phyloP scores from a whole-genome alignment of 1,140 invertebrate species.

The Drosophila pseudoobscura region DNA sequence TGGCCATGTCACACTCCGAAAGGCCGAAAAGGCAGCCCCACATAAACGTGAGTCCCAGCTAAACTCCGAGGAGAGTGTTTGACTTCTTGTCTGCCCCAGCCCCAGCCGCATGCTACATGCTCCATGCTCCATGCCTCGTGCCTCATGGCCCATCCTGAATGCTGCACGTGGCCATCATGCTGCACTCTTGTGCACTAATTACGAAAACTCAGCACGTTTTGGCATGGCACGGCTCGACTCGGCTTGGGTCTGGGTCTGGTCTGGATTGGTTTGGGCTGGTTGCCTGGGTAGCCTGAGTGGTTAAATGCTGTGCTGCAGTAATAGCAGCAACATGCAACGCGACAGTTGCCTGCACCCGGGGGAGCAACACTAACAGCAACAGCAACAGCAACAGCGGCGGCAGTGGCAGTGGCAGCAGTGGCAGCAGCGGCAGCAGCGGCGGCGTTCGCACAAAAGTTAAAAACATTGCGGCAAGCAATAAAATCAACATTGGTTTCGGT shows the following conservation, averaged over 20 bases:
- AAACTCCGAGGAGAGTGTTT: conserved; percentile 11
- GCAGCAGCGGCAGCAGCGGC: neutral
- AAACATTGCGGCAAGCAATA: conserved; percentile 78
- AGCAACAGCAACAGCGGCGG: conserved; percentile 3
- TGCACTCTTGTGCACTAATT: conserved; percentile 78
- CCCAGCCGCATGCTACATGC: neutral
- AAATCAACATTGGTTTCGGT: conserved; percentile 71
- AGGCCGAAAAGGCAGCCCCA: conserved; percentile 63
- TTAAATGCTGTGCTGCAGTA: conserved; percentile 75
- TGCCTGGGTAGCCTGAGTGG: conserved; percentile 54
- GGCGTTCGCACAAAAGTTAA: conserved; percentile 62
- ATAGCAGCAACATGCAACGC: conserved; percentile 79
- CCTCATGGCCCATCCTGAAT: neutral
- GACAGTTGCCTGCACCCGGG: conserved; percentile 57
- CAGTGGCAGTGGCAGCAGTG: neutral
- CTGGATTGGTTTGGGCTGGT: conserved; percentile 28
- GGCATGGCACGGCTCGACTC: conserved; percentile 53
- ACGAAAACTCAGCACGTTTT: conserved; percentile 80
- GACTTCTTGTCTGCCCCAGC: neutral
- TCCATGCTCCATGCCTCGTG: neutral
- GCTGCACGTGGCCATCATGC: conserved; percentile 62
- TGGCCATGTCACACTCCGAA: conserved; percentile 66
- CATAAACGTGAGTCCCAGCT: conserved; percentile 56
- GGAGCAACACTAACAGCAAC: conserved; percentile 15
- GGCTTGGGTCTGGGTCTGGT: conserved; percentile 12